phyloP scores from a whole-genome alignment of 92 coral and sea anemone species.

The Virgularia gustaviana region DNA sequence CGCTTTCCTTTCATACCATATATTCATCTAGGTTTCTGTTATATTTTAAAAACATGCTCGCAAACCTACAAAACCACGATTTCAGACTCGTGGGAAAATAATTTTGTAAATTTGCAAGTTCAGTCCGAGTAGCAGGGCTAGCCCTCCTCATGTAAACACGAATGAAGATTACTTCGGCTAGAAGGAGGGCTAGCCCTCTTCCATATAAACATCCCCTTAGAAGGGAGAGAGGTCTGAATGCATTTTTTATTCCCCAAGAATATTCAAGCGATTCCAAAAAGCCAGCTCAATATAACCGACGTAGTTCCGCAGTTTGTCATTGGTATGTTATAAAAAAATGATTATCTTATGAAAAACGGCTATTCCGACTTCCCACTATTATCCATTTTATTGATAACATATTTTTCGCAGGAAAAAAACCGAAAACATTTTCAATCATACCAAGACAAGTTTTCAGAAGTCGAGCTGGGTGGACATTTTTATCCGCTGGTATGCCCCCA shows the following conservation, averaged over 20 bases:
- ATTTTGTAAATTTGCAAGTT: too few relatives aligned
- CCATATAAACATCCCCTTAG: too few relatives aligned
- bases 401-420: conserved; percentile 62
- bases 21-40: too few relatives aligned
- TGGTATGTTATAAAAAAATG: conserved; percentile 52
- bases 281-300: conserved; percentile 59
- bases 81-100: too few relatives aligned
- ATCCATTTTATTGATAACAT: not conserved
- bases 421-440: conserved; percentile 54
- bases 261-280: conserved; percentile 82
- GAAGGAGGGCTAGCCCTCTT: too few relatives aligned
- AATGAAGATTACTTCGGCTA: too few relatives aligned
- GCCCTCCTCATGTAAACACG: too few relatives aligned
- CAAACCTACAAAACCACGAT: too few relatives aligned
- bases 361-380: not conserved
- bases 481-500: conserved; percentile 72
- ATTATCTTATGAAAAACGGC: not conserved
- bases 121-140: too few relatives aligned
- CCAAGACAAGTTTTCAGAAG: conserved; percentile 75
- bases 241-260: conserved; percentile 43
- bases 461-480: conserved; percentile 76
- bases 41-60: too few relatives aligned
- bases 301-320: conserved; percentile 58
- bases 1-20: too few relatives aligned
- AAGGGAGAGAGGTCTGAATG: too few relatives aligned